These are phyloP conservation scores for Neoniphon sammara DNA, from an alignment of 2,797 vertebrate genomes.

Conservation along the genomic window DNA sequence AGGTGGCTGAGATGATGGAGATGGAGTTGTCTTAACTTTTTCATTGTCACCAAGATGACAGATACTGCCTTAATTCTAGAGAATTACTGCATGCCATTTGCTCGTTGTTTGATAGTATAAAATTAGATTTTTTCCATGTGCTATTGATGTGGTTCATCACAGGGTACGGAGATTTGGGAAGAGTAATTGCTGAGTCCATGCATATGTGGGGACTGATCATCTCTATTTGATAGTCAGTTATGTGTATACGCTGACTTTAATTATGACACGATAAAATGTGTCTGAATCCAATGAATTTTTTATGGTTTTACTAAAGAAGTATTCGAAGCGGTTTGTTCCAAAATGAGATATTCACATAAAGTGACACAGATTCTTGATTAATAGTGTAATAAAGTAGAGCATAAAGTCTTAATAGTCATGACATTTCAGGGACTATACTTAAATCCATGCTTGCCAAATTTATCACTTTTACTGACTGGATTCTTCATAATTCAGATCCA, in stretches of 20 bases:
- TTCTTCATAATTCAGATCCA: no score
- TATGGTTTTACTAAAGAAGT: background rate
- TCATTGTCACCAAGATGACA: conserved; percentile 32
- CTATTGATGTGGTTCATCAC: conserved; percentile 3
- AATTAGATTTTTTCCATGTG: conserved; percentile 10
- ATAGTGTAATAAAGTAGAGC: no score
- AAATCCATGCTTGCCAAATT: no score
- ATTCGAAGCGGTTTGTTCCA: background rate
- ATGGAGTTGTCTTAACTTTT: conserved; percentile 28
- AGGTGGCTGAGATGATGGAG: conserved; percentile 22
- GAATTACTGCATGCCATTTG: conserved; percentile 14
- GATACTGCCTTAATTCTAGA: conserved; percentile 38
- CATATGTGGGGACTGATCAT: background rate
- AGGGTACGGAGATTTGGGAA: background rate
- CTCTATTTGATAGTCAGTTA: background rate
- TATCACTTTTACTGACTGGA: no score
- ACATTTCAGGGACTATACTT: no score
- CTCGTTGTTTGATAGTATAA: conserved; percentile 29
- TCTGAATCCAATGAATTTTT: background rate
- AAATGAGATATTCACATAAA: background rate
- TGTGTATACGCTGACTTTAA: background rate
- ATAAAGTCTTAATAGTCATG: no score
- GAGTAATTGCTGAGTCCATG: conserved; percentile 9
- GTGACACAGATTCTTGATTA: background rate
- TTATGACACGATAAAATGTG: background rate